A percentile compares a stretch with the other conserved stretches of the same genome.
These are phyloP conservation scores for Helicoverpa armigera DNA, from an alignment of 1,140 invertebrate genomes.

Conservation along the genomic window DNA sequence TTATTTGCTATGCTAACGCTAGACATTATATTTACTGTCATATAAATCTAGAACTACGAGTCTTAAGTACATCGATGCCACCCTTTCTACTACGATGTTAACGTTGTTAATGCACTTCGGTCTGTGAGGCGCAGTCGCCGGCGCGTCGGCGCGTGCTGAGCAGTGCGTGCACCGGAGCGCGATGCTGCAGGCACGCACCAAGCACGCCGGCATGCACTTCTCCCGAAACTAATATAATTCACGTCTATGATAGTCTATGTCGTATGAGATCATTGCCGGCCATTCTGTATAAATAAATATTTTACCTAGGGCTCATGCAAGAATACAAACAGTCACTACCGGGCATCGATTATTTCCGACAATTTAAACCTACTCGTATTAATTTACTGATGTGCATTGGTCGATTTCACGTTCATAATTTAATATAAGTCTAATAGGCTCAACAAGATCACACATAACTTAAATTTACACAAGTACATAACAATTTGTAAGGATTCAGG, in stretches of 20 bases:
- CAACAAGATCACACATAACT: background rate
- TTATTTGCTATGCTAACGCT: conserved; percentile 27
- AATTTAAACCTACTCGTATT: no score
- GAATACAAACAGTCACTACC: conserved; percentile 28
- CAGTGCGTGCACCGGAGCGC: background rate
- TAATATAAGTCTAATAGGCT: background rate
- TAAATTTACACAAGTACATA: background rate
- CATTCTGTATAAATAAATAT: conserved; percentile 50
- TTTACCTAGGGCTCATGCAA: conserved; percentile 23
- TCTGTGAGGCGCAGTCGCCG: background rate
- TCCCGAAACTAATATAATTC: background rate
- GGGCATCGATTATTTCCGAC: background rate
- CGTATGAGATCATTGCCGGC: conserved; percentile 59
- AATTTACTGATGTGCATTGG: no score
- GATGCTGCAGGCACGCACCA: background rate
- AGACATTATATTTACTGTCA: conserved; percentile 26
- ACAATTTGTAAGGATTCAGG: background rate
- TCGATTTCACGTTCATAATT: background rate
- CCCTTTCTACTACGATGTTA: background rate
- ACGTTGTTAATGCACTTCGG: conserved; percentile 25
- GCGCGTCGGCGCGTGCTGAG: background rate
- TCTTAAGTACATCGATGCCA: conserved; percentile 32
- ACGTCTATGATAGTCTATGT: conserved; percentile 47
- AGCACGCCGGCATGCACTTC: background rate
- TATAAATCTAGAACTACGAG: conserved; percentile 31